Evolutionary conservation across 2,113 vertebrate species (phyloP).

Genomic region (Serilophus lunatus): DNA sequence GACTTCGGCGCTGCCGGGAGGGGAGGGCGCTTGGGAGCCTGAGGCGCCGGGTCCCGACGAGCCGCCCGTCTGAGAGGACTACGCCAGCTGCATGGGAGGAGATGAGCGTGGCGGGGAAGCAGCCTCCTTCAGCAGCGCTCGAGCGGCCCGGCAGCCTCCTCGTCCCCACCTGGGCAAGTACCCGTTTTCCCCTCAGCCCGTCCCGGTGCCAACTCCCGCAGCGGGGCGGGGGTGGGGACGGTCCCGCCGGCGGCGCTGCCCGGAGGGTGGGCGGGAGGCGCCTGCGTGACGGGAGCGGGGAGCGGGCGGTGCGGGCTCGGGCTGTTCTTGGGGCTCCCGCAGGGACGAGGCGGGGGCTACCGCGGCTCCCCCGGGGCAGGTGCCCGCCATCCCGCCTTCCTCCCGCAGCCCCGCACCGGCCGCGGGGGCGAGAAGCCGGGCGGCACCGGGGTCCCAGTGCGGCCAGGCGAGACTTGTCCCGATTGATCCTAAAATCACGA

Average conservation of each 20-base stretch:
- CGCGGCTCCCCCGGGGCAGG: not conserved
- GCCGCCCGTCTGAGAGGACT: conserved; percentile 68
- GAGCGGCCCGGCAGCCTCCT: conserved; percentile 82
- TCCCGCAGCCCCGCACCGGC: not conserved
- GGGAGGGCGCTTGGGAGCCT: conserved; percentile 39
- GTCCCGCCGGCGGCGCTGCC: not conserved
- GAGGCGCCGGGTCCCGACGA: conserved; percentile 65
- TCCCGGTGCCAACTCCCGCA: not conserved
- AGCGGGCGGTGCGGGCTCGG: not conserved
- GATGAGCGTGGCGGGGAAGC: conserved; percentile 85
- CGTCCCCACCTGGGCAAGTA: conserved; percentile 86
- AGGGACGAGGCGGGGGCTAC: not conserved
- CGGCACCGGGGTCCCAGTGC: not conserved
- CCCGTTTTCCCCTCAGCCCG: not conserved
- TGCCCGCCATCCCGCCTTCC: not conserved
- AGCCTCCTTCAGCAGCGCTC: conserved; percentile 73
- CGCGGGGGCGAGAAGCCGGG: not conserved
- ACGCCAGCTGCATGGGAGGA: conserved; percentile 80
- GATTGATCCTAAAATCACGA: not conserved
- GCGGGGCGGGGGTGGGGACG: not conserved
- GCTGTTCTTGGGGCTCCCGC: not conserved
- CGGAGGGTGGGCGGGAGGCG: not conserved
- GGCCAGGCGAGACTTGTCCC: not conserved
- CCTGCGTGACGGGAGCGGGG: not conserved
- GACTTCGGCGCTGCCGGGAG: not conserved